Base-by-base conservation (phyloP, 2,113 vertebrate genomes). In the Scomber japonicus region DNA sequence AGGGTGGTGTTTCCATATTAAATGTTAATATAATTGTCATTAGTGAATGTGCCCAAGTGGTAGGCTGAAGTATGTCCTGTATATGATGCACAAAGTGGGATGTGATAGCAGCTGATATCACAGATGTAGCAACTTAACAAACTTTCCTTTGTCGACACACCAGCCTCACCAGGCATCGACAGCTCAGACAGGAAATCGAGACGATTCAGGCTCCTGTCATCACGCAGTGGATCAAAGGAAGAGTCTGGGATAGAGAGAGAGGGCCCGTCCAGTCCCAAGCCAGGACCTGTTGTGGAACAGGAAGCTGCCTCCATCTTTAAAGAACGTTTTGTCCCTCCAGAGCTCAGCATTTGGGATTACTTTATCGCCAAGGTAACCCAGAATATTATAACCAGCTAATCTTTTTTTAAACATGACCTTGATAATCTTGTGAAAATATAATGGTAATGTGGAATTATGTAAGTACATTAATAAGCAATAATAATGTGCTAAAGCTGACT, bases 291-390 rank as follows among this genome's bases (percentile, higher is more conserved):
- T 48, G 84, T 91, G 70, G 95, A 95, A 53, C 95, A 96, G 53
- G 96, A 96, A 40, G 91, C 93, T 5, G 67, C 92, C 55, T 86
- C 94, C 3, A 82, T 85, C 86, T 94, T 95, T 76, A 97, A 94
- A 67, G 98, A 99, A 84, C 95, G 95, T 54, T 99, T 98, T 81
- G 94, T 99, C 56, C 97, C 97, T 40, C 98, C 98, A 14, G 97
- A 98, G 71, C 96, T 99, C 85, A 99, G 98, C 89, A 97, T 99
- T 92, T 99, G 98, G 98, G 98, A 99, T 94, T 99, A 97, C 86
- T 99, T 99, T 68, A 97, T 99, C 75, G 95, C 97, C 62, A 99
- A 99, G 97, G 98, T 99, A 95, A 83, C 15, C 35, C 30, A 80
- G 2, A 45, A 27, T n/a, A 80, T 65, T 8, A 5, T 46, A 44